phyloP scores from a whole-genome alignment of 2,113 vertebrate genomes.

The Lophotis ruficrista region DNA sequence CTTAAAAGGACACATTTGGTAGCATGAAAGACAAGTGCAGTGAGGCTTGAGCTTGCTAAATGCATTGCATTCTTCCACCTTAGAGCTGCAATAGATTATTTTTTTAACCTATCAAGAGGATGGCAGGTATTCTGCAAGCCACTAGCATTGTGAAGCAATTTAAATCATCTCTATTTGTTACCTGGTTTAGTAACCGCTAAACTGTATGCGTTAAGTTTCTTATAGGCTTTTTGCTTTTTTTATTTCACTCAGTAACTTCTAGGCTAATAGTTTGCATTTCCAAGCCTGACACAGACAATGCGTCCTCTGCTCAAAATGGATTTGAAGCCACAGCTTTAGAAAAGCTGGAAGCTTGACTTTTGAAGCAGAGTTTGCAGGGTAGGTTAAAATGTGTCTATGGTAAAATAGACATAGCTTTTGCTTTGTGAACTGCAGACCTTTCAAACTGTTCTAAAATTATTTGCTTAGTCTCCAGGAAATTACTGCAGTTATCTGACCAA shows the following conservation, averaged over 20 bases:
- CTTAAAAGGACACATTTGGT: constrained; percentile 76
- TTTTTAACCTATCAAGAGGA: constrained; percentile 61
- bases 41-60: constrained; percentile 67
- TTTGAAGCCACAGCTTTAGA: neutral
- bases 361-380: neutral
- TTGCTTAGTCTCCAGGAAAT: constrained; percentile 11
- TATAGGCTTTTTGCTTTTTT: neutral
- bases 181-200: constrained; percentile 17
- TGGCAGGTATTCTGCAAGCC: constrained; percentile 32
- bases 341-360: constrained; percentile 8
- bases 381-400: neutral
- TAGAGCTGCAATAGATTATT: constrained; percentile 64
- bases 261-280: neutral
- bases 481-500: neutral
- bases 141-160: constrained; percentile 18
- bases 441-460: neutral
- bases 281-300: neutral
- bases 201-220: constrained; percentile 2
- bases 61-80: constrained; percentile 66
- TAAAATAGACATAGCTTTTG: neutral
- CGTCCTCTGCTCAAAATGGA: neutral
- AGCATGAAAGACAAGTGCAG: constrained; percentile 75
- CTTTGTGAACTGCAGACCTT: neutral
- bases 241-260: neutral
- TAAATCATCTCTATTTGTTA: neutral